Percentiles rank a stretch among this genome's conserved stretches.
Conservation (phyloP, 2,888 invertebrate species). For the Macrosiphum euphorbiae region DNA sequence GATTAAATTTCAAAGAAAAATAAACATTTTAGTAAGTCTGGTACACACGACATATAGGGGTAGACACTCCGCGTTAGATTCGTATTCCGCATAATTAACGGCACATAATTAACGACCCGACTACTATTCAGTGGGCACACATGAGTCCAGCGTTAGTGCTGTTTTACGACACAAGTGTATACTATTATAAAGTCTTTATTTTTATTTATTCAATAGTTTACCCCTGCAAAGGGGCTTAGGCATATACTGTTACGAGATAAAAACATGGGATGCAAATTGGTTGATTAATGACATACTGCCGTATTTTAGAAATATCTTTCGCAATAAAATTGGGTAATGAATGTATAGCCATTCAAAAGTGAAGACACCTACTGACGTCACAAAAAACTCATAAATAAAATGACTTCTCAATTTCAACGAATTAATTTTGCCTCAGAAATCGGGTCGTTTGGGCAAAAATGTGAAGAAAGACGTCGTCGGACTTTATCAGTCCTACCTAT, state of each 20-base stretch:
- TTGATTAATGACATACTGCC: background rate
- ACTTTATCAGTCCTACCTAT: background rate
- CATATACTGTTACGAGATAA: background rate
- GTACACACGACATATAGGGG: background rate
- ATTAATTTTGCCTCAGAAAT: background rate
- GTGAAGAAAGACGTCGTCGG: background rate
- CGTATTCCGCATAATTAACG: background rate
- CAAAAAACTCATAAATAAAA: background rate
- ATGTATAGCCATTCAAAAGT: background rate
- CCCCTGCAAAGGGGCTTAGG: background rate
- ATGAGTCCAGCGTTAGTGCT: background rate
- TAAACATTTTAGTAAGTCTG: background rate
- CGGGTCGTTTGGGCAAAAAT: background rate
- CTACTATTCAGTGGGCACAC: background rate
- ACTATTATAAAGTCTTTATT: background rate
- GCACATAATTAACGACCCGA: background rate
- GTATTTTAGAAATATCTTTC: background rate
- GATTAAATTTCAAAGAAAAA: background rate
- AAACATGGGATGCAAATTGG: background rate
- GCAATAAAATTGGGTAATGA: background rate
- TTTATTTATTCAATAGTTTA: background rate
- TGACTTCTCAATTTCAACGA: background rate
- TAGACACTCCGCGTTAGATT: background rate
- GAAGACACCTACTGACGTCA: too few relatives aligned
- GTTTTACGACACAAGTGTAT: background rate